These are phyloP conservation scores for Adelosebastes latens DNA, from an alignment of 2,797 vertebrate genomes.

Conservation along the genomic window DNA sequence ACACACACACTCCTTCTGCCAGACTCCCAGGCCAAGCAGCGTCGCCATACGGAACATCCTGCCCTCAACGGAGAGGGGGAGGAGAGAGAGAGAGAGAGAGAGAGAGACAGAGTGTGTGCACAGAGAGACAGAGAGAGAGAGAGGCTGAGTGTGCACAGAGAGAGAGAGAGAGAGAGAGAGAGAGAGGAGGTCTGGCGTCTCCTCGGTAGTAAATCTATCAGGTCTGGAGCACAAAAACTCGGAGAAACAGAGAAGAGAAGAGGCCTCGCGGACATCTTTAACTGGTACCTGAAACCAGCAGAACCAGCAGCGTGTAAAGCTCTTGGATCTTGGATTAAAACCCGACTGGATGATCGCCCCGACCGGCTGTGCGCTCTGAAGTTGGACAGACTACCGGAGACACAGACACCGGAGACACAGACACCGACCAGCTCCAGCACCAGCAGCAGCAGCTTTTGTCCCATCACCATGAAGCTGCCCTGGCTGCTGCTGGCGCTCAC, in stretches of 20 bases:
- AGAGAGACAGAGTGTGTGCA: slow-evolving; percentile 27
- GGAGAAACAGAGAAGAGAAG: slow-evolving; percentile 38
- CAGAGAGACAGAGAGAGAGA: slow-evolving; percentile 67
- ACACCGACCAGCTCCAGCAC: slow-evolving; percentile 15
- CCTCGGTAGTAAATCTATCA: slow-evolving; percentile 74
- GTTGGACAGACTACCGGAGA: slow-evolving; percentile 70
- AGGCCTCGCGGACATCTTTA: slow-evolving; percentile 45
- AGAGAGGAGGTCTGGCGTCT: slow-evolving; percentile 59
- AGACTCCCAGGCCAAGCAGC: slow-evolving; percentile 75
- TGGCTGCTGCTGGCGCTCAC: slow-evolving; percentile 78
- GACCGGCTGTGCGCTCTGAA: slow-evolving; percentile 72
- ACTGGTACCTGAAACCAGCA: slow-evolving; percentile 36
- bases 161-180: slow-evolving; percentile 33
- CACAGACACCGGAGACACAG: slow-evolving; percentile 61
- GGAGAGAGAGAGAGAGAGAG: slow-evolving; percentile 73
- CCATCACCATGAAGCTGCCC: slow-evolving; percentile 79
- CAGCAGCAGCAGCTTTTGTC: slow-evolving; percentile 36
- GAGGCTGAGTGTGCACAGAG: slow-evolving; percentile 27
- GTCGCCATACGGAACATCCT: slow-evolving; percentile 83
- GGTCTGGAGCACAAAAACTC: slow-evolving; percentile 54
- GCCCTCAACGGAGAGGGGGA: slow-evolving; percentile 78
- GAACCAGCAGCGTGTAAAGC: slow-evolving; percentile 32
- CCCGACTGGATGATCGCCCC: slow-evolving; percentile 69
- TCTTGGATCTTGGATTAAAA: slow-evolving; percentile 69
- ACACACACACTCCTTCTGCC: slow-evolving; percentile 59